Percentiles rank a stretch among this genome's conserved stretches.
These are phyloP conservation scores for Lutraria lutraria DNA, from an alignment of 2,888 invertebrate species.

Conservation along the genomic window DNA sequence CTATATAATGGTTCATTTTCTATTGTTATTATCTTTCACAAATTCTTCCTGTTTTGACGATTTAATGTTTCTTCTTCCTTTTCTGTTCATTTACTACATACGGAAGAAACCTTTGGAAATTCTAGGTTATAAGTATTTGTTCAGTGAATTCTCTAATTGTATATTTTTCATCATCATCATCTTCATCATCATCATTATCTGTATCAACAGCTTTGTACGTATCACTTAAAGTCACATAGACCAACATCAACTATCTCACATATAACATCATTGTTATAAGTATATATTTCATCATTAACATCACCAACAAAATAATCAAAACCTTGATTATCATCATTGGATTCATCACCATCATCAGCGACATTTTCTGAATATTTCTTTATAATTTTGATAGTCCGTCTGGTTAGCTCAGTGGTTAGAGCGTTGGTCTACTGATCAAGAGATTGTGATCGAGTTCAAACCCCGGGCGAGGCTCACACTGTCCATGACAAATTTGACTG, in stretches of 20 bases:
- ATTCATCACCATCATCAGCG: not conserved
- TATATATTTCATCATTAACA: not conserved
- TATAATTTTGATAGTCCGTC: too few relatives aligned
- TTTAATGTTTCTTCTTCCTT: not conserved
- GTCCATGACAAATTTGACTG: too few relatives aligned
- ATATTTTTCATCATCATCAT: not conserved
- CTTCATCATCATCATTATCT: not conserved
- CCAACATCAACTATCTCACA: not conserved
- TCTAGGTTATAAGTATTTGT: not conserved
- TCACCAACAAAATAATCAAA: not conserved
- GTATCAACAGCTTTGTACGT: not conserved
- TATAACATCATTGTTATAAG: not conserved
- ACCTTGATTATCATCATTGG: not conserved
- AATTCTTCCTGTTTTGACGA: not conserved
- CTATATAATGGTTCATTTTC: not conserved
- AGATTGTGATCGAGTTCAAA: too few relatives aligned
- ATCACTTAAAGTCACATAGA: too few relatives aligned
- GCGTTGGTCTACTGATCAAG: too few relatives aligned
- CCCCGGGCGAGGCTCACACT: too few relatives aligned
- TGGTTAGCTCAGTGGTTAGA: too few relatives aligned
- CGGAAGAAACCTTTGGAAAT: not conserved
- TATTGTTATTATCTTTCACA: not conserved
- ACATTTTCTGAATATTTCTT: not conserved
- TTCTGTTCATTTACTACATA: not conserved
- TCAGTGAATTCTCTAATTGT: not conserved